These are phyloP conservation scores for Eristalis pertinax DNA, from an alignment of 2,888 invertebrate genomes.

Conservation along the genomic window DNA sequence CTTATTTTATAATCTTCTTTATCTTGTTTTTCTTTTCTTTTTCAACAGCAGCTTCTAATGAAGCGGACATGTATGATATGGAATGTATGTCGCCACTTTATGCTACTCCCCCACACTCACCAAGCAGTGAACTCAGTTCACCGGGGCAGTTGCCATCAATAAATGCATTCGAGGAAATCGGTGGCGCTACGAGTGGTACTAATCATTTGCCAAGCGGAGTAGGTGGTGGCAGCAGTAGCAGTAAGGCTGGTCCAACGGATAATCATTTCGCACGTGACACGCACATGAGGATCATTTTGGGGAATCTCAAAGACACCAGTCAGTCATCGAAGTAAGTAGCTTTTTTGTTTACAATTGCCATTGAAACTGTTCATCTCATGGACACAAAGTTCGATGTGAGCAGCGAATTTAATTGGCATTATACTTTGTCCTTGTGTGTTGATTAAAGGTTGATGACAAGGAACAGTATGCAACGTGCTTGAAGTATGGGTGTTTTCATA, in stretches of 20 bases:
- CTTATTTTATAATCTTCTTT: background rate
- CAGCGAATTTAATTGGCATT: too few species aligned
- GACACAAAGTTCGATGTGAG: too few species aligned
- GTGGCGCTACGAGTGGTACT: constrained; percentile 74
- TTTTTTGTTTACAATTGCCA: constrained; percentile 12
- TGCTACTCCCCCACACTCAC: constrained; percentile 91
- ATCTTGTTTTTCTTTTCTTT: background rate
- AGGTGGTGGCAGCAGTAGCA: constrained; percentile 72
- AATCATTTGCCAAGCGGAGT: constrained; percentile 49
- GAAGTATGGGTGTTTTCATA: too few species aligned
- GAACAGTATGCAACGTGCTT: too few species aligned
- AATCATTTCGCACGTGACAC: constrained; percentile 94
- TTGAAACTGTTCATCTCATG: background rate
- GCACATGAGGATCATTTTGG: constrained; percentile 94
- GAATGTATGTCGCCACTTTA: constrained; percentile 86
- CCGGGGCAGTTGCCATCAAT: constrained; percentile 81
- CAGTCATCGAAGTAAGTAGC: constrained; percentile 79
- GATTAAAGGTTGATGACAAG: too few species aligned
- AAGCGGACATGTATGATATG: constrained; percentile 81
- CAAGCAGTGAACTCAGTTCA: constrained; percentile 85
- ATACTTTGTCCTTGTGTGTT: too few species aligned
- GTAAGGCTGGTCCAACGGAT: constrained; percentile 83
- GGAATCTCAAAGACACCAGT: constrained; percentile 82
- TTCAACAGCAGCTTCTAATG: constrained; percentile 76
- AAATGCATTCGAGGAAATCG: constrained; percentile 80